Evolutionary conservation across 2,888 invertebrate genomes (phyloP).

Genomic region (Argynnis bischoffii): DNA sequence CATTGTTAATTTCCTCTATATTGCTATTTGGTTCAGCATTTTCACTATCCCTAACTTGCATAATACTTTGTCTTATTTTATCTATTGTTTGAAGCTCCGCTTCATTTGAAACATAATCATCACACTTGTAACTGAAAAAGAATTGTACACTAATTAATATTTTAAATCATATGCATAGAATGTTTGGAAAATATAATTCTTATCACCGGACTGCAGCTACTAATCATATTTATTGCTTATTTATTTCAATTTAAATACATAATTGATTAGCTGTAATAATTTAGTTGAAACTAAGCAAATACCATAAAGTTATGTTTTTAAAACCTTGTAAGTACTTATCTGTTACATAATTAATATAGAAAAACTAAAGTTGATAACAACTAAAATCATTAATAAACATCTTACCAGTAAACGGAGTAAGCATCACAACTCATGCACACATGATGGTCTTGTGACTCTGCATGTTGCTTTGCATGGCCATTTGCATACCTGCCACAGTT

Average conservation of each 20-base stretch:
- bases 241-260: background rate
- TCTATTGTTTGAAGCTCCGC: constrained; percentile 80
- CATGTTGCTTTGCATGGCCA: constrained; percentile 89
- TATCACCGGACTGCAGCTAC: too few species aligned
- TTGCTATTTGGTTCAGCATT: constrained; percentile 46
- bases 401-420: constrained; percentile 89
- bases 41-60: constrained; percentile 52
- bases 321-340: too few species aligned
- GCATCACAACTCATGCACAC: constrained; percentile 90
- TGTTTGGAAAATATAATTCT: too few species aligned
- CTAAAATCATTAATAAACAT: background rate
- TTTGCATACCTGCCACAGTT: constrained; percentile 90
- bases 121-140: constrained; percentile 87
- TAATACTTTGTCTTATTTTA: constrained; percentile 80
- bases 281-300: background rate
- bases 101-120: constrained; percentile 90
- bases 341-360: too few species aligned
- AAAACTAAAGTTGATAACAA: background rate
- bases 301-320: background rate
- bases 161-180: too few species aligned
- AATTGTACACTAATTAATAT: background rate
- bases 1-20: constrained; percentile 56
- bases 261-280: background rate
- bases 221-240: background rate
- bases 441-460: constrained; percentile 84